Conservation (phyloP, 2,113 vertebrate genomes). For the Corythoichthys intestinalis region DNA sequence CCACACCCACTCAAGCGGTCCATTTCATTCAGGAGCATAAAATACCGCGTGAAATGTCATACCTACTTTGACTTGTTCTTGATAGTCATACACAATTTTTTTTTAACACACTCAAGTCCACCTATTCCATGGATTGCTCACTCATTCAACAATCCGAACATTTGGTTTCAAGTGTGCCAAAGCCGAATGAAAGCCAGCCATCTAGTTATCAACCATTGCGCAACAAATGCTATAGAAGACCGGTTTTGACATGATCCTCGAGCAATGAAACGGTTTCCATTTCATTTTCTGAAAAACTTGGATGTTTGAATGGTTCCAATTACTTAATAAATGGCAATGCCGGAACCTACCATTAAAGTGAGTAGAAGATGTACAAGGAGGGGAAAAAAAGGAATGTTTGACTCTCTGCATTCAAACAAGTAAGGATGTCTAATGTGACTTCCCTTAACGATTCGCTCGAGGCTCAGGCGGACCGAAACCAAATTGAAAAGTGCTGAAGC, state of each 20-base stretch:
- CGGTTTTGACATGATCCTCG: no score
- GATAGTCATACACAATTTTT: no score
- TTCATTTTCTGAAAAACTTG: no score
- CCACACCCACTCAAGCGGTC: no score
- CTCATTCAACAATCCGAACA: not conserved
- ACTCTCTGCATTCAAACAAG: conserved; percentile 4
- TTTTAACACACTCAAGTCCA: not conserved
- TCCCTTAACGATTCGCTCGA: conserved; percentile 63
- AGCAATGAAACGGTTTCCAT: no score
- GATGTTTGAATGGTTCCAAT: no score
- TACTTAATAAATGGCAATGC: no score
- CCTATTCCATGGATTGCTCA: not conserved
- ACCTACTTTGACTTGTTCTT: not conserved
- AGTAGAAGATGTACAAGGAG: conserved; percentile 7
- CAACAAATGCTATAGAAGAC: no score
- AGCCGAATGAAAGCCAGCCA: conserved; percentile 28
- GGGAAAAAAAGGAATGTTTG: conserved; percentile 34
- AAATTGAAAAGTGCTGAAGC: conserved; percentile 74
- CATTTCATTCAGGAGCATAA: no score
- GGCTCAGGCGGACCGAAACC: conserved; percentile 51
- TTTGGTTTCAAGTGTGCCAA: not conserved
- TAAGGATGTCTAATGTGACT: conserved; percentile 64
- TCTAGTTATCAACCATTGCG: conserved; percentile 13
- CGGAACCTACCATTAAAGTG: not conserved
- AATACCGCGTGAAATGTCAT: no score